phyloP scores from a whole-genome alignment of 2,797 vertebrate genomes.

The Lemur catta region DNA sequence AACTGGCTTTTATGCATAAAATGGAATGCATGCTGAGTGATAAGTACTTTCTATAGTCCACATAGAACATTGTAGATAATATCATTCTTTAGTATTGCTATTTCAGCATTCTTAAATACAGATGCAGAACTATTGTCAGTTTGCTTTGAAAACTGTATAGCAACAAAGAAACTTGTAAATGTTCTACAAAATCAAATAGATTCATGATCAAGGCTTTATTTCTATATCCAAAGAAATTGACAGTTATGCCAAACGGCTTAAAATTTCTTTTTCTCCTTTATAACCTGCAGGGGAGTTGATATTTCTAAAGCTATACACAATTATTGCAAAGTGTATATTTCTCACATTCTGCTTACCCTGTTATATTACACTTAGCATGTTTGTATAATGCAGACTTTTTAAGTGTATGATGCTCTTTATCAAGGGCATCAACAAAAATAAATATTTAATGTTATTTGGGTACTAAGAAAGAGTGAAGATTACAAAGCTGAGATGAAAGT shows the following conservation, averaged over 20 bases:
- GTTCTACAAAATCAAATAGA: not conserved
- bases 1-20: not conserved
- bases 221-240: not conserved
- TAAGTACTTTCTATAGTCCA: not conserved
- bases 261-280: not conserved
- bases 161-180: not conserved
- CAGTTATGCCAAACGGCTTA: not conserved
- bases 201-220: not conserved
- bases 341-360: not conserved
- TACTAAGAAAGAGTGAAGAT: not conserved
- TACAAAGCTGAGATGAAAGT: not conserved
- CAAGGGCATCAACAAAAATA: not conserved
- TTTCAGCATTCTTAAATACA: not conserved
- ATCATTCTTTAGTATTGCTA: not conserved
- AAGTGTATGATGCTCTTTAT: not conserved
- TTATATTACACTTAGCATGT: not conserved
- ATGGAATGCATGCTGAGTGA: not conserved
- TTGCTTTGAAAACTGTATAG: not conserved
- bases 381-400: not conserved
- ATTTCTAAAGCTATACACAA: not conserved
- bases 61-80: not conserved
- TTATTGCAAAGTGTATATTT: not conserved
- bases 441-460: not conserved
- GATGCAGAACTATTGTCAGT: not conserved
- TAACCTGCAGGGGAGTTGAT: not conserved